These are phyloP conservation scores for Graphium colonna DNA, from an alignment of 2,888 invertebrate species.

Conservation along the genomic window DNA sequence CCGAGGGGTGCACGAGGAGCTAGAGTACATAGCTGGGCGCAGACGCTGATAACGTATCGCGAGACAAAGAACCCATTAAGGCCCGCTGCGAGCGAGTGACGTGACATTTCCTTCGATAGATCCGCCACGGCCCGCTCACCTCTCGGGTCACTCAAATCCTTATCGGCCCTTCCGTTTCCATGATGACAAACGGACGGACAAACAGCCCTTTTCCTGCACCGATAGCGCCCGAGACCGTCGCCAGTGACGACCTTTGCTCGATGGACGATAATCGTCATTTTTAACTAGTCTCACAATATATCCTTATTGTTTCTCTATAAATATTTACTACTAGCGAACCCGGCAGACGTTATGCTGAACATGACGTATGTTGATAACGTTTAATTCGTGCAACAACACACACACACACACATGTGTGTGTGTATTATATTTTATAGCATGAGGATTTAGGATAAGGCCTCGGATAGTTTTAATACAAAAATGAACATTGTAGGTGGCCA, in stretches of 20 bases:
- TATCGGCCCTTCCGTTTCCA: constrained; percentile 65
- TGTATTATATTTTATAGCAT: no score
- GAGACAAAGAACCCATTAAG: constrained; percentile 78
- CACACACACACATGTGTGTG: no score
- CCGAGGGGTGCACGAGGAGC: constrained; percentile 2
- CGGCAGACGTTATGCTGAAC: no score
- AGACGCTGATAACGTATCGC: constrained; percentile 66
- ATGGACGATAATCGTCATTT: not conserved
- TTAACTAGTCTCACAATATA: no score
- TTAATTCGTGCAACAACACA: no score
- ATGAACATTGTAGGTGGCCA: no score
- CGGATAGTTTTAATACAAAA: no score
- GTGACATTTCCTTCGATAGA: constrained; percentile 75
- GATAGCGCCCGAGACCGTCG: constrained; percentile 21
- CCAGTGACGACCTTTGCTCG: not conserved
- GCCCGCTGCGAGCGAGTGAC: constrained; percentile 60
- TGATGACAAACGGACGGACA: constrained; percentile 26
- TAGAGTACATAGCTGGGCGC: constrained; percentile 34
- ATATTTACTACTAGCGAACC: no score
- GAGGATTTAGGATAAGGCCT: no score
- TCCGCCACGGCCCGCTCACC: constrained; percentile 62
- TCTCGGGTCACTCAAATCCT: constrained; percentile 69
- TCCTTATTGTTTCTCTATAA: no score
- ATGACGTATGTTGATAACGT: no score
- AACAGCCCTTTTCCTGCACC: constrained; percentile 17